These are phyloP conservation scores for Uropetala carovei DNA, from an alignment of 2,888 invertebrate genomes.

Conservation along the genomic window DNA sequence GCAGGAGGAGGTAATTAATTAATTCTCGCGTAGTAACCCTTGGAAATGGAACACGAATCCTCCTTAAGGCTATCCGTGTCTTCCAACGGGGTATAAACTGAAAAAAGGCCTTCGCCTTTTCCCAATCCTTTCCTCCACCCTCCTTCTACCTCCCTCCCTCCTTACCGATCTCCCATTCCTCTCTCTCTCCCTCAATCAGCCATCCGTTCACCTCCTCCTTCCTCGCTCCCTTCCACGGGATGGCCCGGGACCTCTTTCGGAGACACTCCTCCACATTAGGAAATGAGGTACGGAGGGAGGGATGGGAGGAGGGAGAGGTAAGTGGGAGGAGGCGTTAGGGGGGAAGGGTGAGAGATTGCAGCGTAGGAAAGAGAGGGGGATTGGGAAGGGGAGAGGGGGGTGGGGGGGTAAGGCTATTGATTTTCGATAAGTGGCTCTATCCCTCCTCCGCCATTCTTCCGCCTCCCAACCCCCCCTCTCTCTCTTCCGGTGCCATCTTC, in stretches of 20 bases:
- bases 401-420: constrained; percentile 66
- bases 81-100: too few species aligned
- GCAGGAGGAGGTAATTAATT: too few species aligned
- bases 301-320: neutral
- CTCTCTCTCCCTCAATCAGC: neutral
- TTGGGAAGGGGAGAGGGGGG: neutral
- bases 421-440: constrained; percentile 68
- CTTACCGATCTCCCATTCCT: neutral
- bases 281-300: constrained; percentile 28
- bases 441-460: constrained; percentile 15
- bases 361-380: neutral
- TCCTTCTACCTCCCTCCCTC: neutral
- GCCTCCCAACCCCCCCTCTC: constrained; percentile 59
- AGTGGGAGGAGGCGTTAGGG: neutral
- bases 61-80: too few species aligned
- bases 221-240: neutral
- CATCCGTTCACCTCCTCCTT: neutral
- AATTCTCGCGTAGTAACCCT: too few species aligned
- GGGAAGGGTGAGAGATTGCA: neutral
- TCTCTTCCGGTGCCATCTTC: constrained; percentile 40
- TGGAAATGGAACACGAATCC: too few species aligned
- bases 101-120: too few species aligned
- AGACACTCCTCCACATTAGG: constrained; percentile 17
- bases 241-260: neutral
- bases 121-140: too few species aligned